Base-by-base conservation (phyloP, 2,888 invertebrate genomes). In the Phalera bucephala region DNA sequence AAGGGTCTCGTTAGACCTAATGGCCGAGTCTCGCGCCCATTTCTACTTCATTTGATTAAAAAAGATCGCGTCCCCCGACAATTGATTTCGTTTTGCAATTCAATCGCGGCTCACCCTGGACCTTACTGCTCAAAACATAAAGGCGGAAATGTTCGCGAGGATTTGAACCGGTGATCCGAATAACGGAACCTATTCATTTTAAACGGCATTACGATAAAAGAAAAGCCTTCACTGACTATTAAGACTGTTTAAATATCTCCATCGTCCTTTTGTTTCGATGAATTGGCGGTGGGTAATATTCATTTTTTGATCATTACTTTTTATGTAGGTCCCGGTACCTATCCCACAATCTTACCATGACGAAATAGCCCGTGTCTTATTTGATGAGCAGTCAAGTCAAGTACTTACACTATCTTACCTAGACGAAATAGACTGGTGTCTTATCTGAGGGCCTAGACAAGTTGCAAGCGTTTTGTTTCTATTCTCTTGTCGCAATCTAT, bases 41-140 rank as follows among this genome's bases (percentile, higher is more conserved):
- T 83, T 81, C 78, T 82, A 73, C 70, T 75, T 70, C 73, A 82
- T 86, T 86, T 83, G 73, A 81, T 85, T 80, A 83, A 84, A 86
- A 82, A 85, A 81, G 57, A 60, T 70, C 70, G 70, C 71, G 73
- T 81, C 73, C 64, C 74, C 64, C 64, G 64, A 61, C 82, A 76
- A 84, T 87, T 82, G 84, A 82, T 84, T 85, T 72, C 70, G 69
- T 72, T 76, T 69, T 71, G 70, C 68, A 75, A 75, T 64, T 61
- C 68, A 60, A 73, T 69, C 67, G 63, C 36, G 52, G 45, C 31
- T 47, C 30, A 14, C 21, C 30, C 38, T 29, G 40, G 31, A 35
- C 55, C 54, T 63, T 80, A 72, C 45, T 10, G 2, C 36, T n/a
- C 23, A 3, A 9, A 2, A 2, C 5, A 30, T 66, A 68, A 53